phyloP scores from a whole-genome alignment of 1,140 invertebrate species.

The Brachystomella parvula region DNA sequence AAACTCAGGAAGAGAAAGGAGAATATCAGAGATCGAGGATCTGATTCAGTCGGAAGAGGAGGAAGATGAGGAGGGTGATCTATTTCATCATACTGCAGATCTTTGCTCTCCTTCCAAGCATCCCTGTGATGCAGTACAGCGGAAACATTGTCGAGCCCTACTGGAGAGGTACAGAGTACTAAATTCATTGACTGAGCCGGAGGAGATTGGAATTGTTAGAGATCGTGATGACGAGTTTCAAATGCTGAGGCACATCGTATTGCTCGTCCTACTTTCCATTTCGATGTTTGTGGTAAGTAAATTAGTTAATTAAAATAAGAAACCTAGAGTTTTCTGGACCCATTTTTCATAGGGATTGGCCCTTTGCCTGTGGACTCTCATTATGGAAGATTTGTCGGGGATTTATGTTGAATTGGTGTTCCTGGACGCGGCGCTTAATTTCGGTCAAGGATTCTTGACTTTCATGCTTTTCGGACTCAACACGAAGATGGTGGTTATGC shows the following conservation, averaged over 20 bases:
- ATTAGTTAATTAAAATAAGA: neutral
- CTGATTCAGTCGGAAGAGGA: constrained; percentile 44
- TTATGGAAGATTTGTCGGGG: constrained; percentile 74
- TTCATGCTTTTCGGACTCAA: constrained; percentile 73
- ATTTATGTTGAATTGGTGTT: constrained; percentile 86
- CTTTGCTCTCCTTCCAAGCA: constrained; percentile 44
- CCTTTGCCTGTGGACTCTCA: constrained; percentile 73
- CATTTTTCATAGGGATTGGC: constrained; percentile 59
- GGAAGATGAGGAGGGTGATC: constrained; percentile 34
- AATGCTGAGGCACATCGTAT: constrained; percentile 67
- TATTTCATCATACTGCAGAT: constrained; percentile 41
- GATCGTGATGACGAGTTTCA: constrained; percentile 53
- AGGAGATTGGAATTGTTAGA: constrained; percentile 43
- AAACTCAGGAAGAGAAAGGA: too few relatives aligned
- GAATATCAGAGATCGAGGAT: constrained; percentile 62
- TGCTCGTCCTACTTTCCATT: constrained; percentile 68
- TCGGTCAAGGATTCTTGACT: constrained; percentile 76
- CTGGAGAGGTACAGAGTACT: constrained; percentile 50
- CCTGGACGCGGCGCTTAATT: constrained; percentile 76
- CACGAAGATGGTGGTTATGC: constrained; percentile 62
- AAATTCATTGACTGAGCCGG: constrained; percentile 50
- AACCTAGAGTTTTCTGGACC: neutral
- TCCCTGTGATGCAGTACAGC: constrained; percentile 40
- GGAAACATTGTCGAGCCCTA: constrained; percentile 48
- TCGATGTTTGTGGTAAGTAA: constrained; percentile 81